These are phyloP conservation scores for Oncorhynchus clarkii DNA, from an alignment of 2,113 vertebrate species.

Conservation along the genomic window DNA sequence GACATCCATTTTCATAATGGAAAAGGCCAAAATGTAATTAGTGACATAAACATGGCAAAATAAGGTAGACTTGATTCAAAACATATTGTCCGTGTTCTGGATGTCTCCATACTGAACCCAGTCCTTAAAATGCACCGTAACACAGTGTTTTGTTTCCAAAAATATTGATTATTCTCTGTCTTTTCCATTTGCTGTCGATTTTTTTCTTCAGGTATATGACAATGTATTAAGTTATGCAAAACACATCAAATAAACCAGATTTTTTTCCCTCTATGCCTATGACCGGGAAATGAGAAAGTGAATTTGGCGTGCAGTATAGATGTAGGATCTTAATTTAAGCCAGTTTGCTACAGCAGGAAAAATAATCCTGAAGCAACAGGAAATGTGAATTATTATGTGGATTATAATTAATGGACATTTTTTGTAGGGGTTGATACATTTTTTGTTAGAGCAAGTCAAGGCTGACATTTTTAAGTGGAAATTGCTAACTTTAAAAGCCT, in stretches of 20 bases:
- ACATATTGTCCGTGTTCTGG: conserved; percentile 54
- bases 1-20: conserved; percentile 60
- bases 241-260: conserved; percentile 23
- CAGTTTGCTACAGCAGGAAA: too few species aligned
- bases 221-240: conserved; percentile 46
- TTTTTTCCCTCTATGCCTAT: neutral
- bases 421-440: too few species aligned
- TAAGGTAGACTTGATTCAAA: conserved; percentile 61
- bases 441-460: too few species aligned
- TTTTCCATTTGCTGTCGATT: conserved; percentile 35
- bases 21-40: conserved; percentile 74
- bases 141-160: conserved; percentile 51
- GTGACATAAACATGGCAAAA: conserved; percentile 65
- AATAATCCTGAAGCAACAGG: too few species aligned
- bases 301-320: conserved; percentile 51
- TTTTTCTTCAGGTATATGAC: conserved; percentile 35
- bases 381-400: too few species aligned
- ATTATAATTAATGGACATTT: too few species aligned
- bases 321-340: too few species aligned
- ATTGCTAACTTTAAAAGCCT: too few species aligned
- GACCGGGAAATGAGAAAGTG: conserved; percentile 36
- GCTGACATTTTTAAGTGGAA: too few species aligned
- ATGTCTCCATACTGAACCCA: conserved; percentile 46
- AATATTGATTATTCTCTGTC: conserved; percentile 40
- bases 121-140: conserved; percentile 46